Evolutionary conservation across 2,113 vertebrate species (phyloP), one percentile per base, ranked within the genome.

Genomic region (Hemichromis elongatus): DNA sequence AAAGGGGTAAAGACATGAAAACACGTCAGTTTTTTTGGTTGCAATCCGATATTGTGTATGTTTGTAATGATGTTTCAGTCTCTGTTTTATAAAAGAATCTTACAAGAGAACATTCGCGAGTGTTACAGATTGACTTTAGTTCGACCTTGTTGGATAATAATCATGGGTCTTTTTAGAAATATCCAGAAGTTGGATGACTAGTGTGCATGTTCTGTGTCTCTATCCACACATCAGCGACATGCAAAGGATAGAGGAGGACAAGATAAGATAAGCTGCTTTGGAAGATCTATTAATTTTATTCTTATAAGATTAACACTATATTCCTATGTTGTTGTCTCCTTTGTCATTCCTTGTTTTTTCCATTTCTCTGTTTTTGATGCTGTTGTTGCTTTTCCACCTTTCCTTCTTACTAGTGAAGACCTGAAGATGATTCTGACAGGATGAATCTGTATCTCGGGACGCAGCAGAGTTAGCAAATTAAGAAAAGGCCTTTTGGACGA

Each of bases 331-430:
- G 66, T 28, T 73, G 68, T 73, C 57, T 35, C 57, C 68, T 7
- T 2, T 47, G 16, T 73, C 42, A 70, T 47, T 0, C 13, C 26
- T 79, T 88, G 66, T 78, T 81, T 47, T 45, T 7, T 45, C 2
- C 55, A 24, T 55, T 3, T 85, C 0, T 70, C 61, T 86, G 55
- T 88, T 45, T 56, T 78, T 84, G 84, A 79, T 88, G 5, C 56
- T 24, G 73, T 86, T 90, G 66, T 57, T n/a, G n/a, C n/a, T n/a
- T n/a, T 68, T 82, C 55, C 50, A 84, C 11, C 68, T 37, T 55
- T 66, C 78, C 85, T 83, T 86, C 18, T 73, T 55, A 73, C 55
- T 14, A 92, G 63, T 80, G 77, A 90, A 88, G 37, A 85, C 37
- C 63, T 63, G 56, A 50, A 86, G 80, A 16, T 87, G 47, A 81